Evolutionary conservation across 92 coral and sea anemone species (phyloP), one percentile per base, ranked within the genome.

Genomic region (Blastomussa wellsi): DNA sequence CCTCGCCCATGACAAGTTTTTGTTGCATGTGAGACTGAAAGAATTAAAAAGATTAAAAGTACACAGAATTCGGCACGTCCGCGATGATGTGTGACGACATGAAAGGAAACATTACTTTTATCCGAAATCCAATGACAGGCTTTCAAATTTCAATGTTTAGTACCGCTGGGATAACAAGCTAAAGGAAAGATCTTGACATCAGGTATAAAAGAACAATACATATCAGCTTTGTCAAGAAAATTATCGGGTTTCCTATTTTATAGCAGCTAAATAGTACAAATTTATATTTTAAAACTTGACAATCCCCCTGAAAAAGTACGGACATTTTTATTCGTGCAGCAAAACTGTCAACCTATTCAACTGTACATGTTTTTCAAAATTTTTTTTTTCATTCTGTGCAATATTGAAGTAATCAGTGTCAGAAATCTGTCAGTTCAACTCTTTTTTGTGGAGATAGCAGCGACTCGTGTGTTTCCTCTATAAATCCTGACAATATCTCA

Each of bases 61-160:
- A 52, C 32, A 77, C 41, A 55, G 81, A 77, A 77, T 55, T 77
- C 47, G 47, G 41, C 41, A 77, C 33, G 67, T 52, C 53, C 22
- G 39, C 47, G 15, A 53, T 37, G 64, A 77, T 32, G 24, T 53
- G 81, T 32, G 47, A 47, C 51, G 84, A 68, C 32, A 62, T 31
- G 76, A 48, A 29, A 48, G 37, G 31, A 68, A 80, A 28, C 42
- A 32, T 47, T 47, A 20, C 77, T 22, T 47, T 68, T 11, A 19
- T 15, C 59, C 36, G 68, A 81, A 81, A 81, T 48, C 69, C 86
- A 24, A 52, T 52, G 67, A 82, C 52, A 82, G 36, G 78, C 67
- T 70, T 82, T 82, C 64, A 71, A 52, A 71, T 82, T 71, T 82
- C 78, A 82, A 72, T 82, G 67, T 37, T 51, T 49, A 44, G 65